phyloP scores from a whole-genome alignment of 2,797 vertebrate genomes.

The Eulemur coronatus region DNA sequence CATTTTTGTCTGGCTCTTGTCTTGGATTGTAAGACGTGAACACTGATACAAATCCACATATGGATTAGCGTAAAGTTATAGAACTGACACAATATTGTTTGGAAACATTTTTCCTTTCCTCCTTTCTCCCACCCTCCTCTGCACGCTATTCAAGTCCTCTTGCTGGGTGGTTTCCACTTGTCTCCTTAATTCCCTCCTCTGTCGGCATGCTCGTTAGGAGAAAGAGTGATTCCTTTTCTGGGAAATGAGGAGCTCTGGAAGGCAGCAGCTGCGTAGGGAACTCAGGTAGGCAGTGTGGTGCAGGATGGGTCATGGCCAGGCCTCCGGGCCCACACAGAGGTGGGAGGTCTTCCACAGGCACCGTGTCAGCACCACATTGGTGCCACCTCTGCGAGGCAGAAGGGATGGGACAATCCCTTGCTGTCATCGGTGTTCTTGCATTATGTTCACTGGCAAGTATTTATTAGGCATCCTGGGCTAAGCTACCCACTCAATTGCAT shows the following conservation, averaged over 20 bases:
- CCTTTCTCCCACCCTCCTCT: background rate
- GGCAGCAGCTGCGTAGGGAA: background rate
- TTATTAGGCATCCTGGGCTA: slow-evolving; percentile 39
- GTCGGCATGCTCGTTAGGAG: slow-evolving; percentile 26
- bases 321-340: background rate
- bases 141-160: slow-evolving; percentile 36
- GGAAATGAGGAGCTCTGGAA: slow-evolving; percentile 49
- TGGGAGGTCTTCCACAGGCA: background rate
- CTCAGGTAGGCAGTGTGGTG: background rate
- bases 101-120: slow-evolving; percentile 50
- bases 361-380: background rate
- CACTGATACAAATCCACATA: slow-evolving; percentile 62
- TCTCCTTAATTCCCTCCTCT: slow-evolving; percentile 58
- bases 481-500: slow-evolving; percentile 38
- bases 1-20: slow-evolving; percentile 67
- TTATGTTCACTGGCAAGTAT: slow-evolving; percentile 49
- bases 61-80: slow-evolving; percentile 67
- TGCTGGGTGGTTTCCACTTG: slow-evolving; percentile 71
- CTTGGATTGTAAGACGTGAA: slow-evolving; percentile 53
- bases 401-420: background rate
- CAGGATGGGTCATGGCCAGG: background rate
- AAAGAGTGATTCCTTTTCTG: slow-evolving; percentile 57
- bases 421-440: slow-evolving; percentile 7
- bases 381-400: background rate
- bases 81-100: slow-evolving; percentile 54